A percentile compares a stretch with the other conserved stretches of the same genome.
phyloP scores from a whole-genome alignment of 2,113 vertebrate species.

The Oxygymnocypris stewartii region DNA sequence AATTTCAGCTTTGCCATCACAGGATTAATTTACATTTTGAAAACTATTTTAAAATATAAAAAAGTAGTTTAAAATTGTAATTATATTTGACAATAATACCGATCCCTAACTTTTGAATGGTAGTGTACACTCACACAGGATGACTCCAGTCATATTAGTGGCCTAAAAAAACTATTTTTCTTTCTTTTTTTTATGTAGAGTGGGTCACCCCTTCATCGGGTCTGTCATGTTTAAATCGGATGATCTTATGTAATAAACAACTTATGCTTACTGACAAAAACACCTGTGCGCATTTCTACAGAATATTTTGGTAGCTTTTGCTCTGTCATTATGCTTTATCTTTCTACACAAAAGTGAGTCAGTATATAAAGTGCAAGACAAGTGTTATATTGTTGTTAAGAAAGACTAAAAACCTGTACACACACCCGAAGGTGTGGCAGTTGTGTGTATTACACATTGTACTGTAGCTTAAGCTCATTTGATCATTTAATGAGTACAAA shows the following conservation, averaged over 20 bases:
- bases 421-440: conserved; percentile 1
- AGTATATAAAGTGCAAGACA: neutral
- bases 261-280: neutral
- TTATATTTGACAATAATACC: neutral
- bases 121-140: neutral
- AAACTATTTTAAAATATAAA: neutral
- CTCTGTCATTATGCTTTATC: neutral
- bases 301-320: neutral
- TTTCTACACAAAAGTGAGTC: neutral
- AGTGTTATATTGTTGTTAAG: neutral
- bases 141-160: neutral
- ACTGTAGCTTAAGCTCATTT: conserved; percentile 2
- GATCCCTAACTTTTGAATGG: neutral
- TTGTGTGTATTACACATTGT: neutral
- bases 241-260: neutral
- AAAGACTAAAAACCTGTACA: neutral
- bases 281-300: neutral
- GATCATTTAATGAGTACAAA: conserved; percentile 28
- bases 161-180: neutral
- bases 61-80: neutral
- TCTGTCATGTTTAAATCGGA: neutral
- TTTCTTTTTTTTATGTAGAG: neutral
- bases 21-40: neutral
- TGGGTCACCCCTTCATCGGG: too few relatives aligned
- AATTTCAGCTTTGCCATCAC: neutral